phyloP scores from a whole-genome alignment of 2,797 vertebrate species.

The Pipistrellus nathusii region DNA sequence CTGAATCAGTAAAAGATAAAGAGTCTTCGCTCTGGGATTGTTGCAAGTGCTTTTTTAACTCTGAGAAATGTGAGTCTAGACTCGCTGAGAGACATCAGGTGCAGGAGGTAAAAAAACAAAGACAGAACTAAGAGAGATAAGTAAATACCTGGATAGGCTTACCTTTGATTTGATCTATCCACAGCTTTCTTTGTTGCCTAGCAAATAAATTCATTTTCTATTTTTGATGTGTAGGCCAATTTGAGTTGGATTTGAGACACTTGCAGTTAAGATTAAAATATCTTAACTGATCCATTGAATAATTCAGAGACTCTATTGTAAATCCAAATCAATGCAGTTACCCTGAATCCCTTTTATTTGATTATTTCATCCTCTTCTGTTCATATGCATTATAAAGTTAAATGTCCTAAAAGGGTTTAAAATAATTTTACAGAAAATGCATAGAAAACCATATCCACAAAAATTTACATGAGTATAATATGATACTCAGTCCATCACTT shows the following conservation, averaged over 20 bases:
- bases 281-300: not conserved
- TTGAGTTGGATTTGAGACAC: not conserved
- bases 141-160: not conserved
- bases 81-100: not conserved
- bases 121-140: not conserved
- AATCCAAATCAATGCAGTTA: conserved; percentile 25
- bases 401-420: not conserved
- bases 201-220: conserved; percentile 51
- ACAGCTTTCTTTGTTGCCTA: not conserved
- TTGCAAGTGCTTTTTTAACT: not conserved
- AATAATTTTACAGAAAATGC: not conserved
- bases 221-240: not conserved
- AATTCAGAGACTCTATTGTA: conserved; percentile 5
- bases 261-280: conserved; percentile 12
- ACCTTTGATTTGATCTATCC: not conserved
- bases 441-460: not conserved
- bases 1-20: conserved; percentile 20
- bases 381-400: not conserved
- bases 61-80: not conserved
- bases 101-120: not conserved
- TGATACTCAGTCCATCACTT: not conserved
- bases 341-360: not conserved
- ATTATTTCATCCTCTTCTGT: not conserved
- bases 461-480: not conserved
- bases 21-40: not conserved